Base-by-base conservation (phyloP, 2,888 invertebrate genomes). In the Leucophenga maculata region DNA sequence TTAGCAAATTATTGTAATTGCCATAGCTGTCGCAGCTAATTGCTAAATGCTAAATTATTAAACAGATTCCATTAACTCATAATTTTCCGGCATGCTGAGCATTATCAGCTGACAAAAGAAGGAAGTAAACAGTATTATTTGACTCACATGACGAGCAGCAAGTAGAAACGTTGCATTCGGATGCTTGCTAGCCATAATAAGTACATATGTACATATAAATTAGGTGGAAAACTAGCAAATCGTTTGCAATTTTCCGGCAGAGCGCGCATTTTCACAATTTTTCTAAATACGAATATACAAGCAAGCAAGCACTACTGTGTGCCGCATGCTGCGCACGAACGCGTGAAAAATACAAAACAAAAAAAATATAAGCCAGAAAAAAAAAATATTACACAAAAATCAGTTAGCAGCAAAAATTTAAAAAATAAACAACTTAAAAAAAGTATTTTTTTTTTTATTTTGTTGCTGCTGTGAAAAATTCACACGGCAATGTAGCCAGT, bases 311-410 rank as follows among this genome's bases (percentile, higher is more conserved):
- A n/a, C n/a, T n/a, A n/a, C n/a, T 39, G 11, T 11, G 39, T 39
- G 39, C 39, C 11, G 62, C 46, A 20, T 13, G n/a, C 70, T 71
- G 79, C 64, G 74, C 80, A 84, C 76, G 79, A 81, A 84, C 83
- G 81, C 80, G 84, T 80, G 84, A 84, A 84, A 84, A 81, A 79
- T 81, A 83, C 83, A 79, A 84, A 80, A 84, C 79, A 80, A 65
- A 72, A 68, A n/a, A 69, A 66, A 68, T 70, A 71, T 14, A 31
- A 65, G 20, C 22, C 26, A 65, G 9, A 52, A 65, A 65, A 18
- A 54, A 13, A 46, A 32, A 13, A n/a, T 31, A 31, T n/a, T 32
- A n/a, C 9, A 20, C 14, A 16, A 64, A 64, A 64, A 48, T 64
- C 6, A 18, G 18, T n/a, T 14, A 13, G 14, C 18, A 60, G 48